phyloP scores from a whole-genome alignment of 2,888 invertebrate species.

The Agrotis exclamationis region DNA sequence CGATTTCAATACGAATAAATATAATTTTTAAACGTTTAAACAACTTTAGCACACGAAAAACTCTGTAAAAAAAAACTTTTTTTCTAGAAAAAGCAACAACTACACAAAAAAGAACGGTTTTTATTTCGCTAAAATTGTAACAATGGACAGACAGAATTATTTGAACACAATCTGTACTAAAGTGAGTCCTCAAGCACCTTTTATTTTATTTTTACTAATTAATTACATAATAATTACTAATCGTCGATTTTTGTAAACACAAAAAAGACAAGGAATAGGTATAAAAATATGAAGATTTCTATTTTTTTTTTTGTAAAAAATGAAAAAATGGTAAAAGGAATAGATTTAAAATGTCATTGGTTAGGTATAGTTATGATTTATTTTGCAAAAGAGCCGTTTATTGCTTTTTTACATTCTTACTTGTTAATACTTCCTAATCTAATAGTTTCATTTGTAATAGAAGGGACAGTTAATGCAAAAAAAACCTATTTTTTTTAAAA shows the following conservation, averaged over 20 bases:
- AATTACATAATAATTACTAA: conserved; percentile 44
- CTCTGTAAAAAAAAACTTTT: background rate
- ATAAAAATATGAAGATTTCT: conserved; percentile 43
- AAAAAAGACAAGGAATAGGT: conserved; percentile 50
- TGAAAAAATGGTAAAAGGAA: background rate
- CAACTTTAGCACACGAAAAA: too few species aligned
- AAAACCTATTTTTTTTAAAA: background rate
- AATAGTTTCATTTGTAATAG: background rate
- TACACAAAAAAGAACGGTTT: conserved; percentile 43
- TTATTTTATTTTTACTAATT: conserved; percentile 41
- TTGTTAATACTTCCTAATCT: background rate
- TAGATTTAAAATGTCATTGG: conserved; percentile 50
- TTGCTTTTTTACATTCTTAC: background rate
- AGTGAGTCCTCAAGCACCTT: conserved; percentile 51
- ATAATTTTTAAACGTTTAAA: too few species aligned
- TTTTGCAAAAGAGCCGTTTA: conserved; percentile 28
- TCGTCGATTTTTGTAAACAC: conserved; percentile 60
- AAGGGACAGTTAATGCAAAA: background rate
- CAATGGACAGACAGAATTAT: conserved; percentile 58
- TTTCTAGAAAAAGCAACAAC: conserved; percentile 53
- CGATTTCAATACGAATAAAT: too few species aligned
- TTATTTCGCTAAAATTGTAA: conserved; percentile 63
- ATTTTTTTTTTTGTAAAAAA: conserved; percentile 22
- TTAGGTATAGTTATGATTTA: conserved; percentile 20
- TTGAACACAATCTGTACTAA: conserved; percentile 56